A percentile compares a stretch with the other conserved stretches of the same genome.
phyloP scores from a whole-genome alignment of 1,140 invertebrate species.

The Lycorma delicatula region DNA sequence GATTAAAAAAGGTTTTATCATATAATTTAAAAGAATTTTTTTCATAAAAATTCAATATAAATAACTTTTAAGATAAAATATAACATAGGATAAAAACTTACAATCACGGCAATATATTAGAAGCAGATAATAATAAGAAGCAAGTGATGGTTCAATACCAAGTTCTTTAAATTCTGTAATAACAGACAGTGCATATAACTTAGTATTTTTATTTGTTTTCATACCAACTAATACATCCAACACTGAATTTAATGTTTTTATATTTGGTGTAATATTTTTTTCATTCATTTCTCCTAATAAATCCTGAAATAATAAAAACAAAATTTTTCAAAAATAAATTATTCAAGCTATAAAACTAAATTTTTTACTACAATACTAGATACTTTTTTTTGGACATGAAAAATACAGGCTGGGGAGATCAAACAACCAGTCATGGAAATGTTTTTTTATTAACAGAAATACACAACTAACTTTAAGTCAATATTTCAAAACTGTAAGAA shows the following conservation, averaged over 20 bases:
- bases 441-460: too few relatives aligned
- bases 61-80: too few relatives aligned
- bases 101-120: slow-evolving; percentile 57
- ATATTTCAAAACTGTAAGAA: too few relatives aligned
- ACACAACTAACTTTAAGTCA: too few relatives aligned
- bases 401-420: too few relatives aligned
- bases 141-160: slow-evolving; percentile 61
- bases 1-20: too few relatives aligned
- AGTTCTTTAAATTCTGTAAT: slow-evolving; percentile 57
- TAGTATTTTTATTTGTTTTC: slow-evolving; percentile 38
- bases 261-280: slow-evolving; percentile 52
- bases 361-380: too few relatives aligned
- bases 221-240: slow-evolving; percentile 48
- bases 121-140: slow-evolving; percentile 63
- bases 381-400: too few relatives aligned
- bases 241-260: slow-evolving; percentile 63
- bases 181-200: slow-evolving; percentile 41
- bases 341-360: too few relatives aligned
- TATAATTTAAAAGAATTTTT: too few relatives aligned
- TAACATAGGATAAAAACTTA: slow-evolving; percentile 41
- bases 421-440: too few relatives aligned
- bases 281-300: slow-evolving; percentile 50
- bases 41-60: too few relatives aligned
- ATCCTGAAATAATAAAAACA: slow-evolving; percentile 33
- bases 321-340: background rate